phyloP scores from a whole-genome alignment of 2,797 vertebrate species.

The Aotus griseimembra region DNA sequence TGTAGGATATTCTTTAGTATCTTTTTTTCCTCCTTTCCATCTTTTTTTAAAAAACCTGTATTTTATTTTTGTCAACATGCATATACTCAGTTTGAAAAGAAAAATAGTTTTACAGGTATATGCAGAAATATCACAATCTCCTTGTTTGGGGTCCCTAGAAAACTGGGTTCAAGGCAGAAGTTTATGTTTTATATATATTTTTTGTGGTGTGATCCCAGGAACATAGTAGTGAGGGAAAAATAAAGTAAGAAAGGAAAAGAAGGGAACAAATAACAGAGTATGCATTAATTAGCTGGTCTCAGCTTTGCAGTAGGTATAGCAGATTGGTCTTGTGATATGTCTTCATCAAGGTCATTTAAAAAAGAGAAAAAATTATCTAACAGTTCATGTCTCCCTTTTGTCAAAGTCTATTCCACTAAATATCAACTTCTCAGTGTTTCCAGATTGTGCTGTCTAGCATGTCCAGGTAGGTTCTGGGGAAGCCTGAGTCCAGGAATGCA shows the following conservation, averaged over 20 bases:
- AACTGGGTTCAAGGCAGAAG: background rate
- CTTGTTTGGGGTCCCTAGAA: background rate
- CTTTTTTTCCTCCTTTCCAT: background rate
- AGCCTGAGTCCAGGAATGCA: background rate
- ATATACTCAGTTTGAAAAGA: background rate
- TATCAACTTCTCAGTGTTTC: background rate
- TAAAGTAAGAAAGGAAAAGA: background rate
- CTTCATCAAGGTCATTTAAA: background rate
- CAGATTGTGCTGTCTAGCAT: background rate
- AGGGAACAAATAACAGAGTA: background rate
- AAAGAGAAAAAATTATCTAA: background rate
- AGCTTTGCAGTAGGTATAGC: background rate
- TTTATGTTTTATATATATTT: background rate
- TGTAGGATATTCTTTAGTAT: background rate
- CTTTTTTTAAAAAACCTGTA: background rate
- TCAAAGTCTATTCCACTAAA: background rate
- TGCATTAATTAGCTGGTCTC: background rate
- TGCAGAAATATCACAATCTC: background rate
- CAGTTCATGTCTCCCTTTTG: background rate
- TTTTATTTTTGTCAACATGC: background rate
- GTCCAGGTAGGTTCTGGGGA: background rate
- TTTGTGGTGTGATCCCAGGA: background rate
- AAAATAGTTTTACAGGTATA: background rate
- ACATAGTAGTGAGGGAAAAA: background rate
- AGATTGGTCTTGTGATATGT: background rate